Conservation (phyloP, 1,140 invertebrate genomes). For the Drosophila pruinosa region DNA sequence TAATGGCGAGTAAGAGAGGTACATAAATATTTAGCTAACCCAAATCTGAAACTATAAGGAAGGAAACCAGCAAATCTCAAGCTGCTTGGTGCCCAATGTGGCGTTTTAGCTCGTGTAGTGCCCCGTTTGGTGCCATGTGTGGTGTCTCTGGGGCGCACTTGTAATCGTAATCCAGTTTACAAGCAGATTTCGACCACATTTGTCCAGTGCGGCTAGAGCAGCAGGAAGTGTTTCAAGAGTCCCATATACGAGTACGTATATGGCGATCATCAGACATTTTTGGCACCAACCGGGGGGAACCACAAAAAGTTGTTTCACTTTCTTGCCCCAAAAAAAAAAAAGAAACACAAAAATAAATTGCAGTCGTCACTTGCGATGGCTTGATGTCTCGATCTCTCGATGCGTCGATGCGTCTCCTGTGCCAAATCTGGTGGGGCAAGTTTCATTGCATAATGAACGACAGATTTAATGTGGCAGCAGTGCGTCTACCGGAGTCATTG, state of each 20-base stretch:
- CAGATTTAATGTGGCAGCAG: conserved; percentile 21
- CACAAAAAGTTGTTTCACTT: conserved; percentile 64
- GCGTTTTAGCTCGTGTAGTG: neutral
- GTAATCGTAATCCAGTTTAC: conserved; percentile 68
- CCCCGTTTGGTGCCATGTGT: conserved; percentile 7
- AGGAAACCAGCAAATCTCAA: conserved; percentile 49
- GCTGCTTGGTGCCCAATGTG: neutral
- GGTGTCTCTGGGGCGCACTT: conserved; percentile 50
- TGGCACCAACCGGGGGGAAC: conserved; percentile 22
- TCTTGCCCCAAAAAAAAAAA: conserved; percentile 46
- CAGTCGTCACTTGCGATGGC: conserved; percentile 10
- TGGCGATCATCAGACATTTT: conserved; percentile 40
- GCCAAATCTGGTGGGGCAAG: conserved; percentile 39
- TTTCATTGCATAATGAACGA: conserved; percentile 48
- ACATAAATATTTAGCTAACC: conserved; percentile 69
- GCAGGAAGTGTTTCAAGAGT: conserved; percentile 64
- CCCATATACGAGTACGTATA: conserved; percentile 19
- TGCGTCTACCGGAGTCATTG: neutral
- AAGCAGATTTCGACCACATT: conserved; percentile 53
- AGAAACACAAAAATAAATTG: neutral
- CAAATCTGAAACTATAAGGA: conserved; percentile 68
- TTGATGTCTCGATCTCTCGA: conserved; percentile 49
- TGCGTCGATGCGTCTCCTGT: conserved; percentile 57
- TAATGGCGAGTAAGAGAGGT: neutral
- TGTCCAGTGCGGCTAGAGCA: conserved; percentile 48